Conservation (phyloP, 2,888 invertebrate genomes). For the Thyatira batis region DNA sequence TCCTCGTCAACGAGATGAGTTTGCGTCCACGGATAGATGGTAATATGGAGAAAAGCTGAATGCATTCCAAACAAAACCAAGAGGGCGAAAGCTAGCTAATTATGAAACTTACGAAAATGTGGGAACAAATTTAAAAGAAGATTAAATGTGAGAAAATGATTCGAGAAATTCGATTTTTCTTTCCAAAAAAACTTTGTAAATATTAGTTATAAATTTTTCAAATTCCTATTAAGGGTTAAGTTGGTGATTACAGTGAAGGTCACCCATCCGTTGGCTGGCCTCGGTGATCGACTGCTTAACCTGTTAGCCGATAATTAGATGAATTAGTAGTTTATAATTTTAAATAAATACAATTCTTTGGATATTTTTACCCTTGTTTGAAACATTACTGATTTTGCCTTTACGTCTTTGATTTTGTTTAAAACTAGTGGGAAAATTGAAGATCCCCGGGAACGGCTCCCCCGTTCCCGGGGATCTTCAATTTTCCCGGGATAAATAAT, state of each 20-base stretch:
- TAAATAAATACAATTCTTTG: slow-evolving; percentile 1
- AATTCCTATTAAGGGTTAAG: slow-evolving; percentile 17
- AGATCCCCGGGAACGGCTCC: too few relatives aligned
- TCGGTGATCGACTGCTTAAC: slow-evolving; percentile 7
- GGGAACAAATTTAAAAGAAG: slow-evolving; percentile 30
- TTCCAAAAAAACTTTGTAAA: not conserved
- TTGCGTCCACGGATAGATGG: too few relatives aligned
- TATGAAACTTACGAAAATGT: slow-evolving; percentile 15
- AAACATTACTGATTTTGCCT: not conserved
- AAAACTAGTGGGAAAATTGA: too few relatives aligned
- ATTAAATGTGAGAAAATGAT: slow-evolving; percentile 13
- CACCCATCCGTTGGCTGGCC: not conserved
- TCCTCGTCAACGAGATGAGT: too few relatives aligned
- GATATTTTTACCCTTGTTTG: not conserved
- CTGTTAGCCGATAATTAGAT: slow-evolving; percentile 6
- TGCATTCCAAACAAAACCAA: not conserved
- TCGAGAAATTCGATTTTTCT: slow-evolving; percentile 20
- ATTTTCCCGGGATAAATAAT: too few relatives aligned
- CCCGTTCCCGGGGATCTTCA: too few relatives aligned
- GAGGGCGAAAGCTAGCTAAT: not conserved
- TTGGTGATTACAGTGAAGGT: slow-evolving; percentile 8
- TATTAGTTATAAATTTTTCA: slow-evolving; percentile 12
- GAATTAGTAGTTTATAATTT: slow-evolving; percentile 14
- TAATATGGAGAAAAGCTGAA: not conserved
- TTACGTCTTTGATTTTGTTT: too few relatives aligned